These are phyloP conservation scores for Mobula birostris DNA, from an alignment of 2,113 vertebrate species.

Conservation along the genomic window DNA sequence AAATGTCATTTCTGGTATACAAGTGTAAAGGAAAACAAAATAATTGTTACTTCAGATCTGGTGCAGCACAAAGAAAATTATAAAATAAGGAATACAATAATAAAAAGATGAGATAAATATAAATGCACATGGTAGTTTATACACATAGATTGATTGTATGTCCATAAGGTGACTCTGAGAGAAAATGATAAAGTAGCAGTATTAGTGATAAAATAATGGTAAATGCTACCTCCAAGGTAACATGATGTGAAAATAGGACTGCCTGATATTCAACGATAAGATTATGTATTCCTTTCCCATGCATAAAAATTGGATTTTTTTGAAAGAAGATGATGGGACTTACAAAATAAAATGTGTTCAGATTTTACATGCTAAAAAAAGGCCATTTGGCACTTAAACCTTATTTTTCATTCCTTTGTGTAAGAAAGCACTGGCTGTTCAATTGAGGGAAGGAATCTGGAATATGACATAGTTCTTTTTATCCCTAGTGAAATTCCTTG, in stretches of 20 bases:
- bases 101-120: too few species aligned
- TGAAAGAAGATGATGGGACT: background rate
- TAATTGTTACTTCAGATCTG: too few species aligned
- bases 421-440: conserved; percentile 25
- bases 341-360: background rate
- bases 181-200: too few species aligned
- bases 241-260: background rate
- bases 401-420: conserved; percentile 32
- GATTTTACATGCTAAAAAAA: background rate
- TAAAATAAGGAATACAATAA: too few species aligned
- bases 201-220: too few species aligned
- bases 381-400: background rate
- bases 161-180: too few species aligned
- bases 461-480: conserved; percentile 19
- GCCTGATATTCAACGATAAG: background rate
- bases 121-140: too few species aligned
- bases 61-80: too few species aligned
- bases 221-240: background rate
- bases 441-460: conserved; percentile 19
- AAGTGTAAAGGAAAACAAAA: too few species aligned
- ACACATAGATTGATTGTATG: too few species aligned
- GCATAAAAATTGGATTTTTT: background rate
- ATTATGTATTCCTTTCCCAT: background rate
- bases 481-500: conserved; percentile 10
- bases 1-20: too few species aligned